These are phyloP conservation scores for Melopsittacus undulatus DNA, from an alignment of 2,797 vertebrate genomes.

Conservation along the genomic window DNA sequence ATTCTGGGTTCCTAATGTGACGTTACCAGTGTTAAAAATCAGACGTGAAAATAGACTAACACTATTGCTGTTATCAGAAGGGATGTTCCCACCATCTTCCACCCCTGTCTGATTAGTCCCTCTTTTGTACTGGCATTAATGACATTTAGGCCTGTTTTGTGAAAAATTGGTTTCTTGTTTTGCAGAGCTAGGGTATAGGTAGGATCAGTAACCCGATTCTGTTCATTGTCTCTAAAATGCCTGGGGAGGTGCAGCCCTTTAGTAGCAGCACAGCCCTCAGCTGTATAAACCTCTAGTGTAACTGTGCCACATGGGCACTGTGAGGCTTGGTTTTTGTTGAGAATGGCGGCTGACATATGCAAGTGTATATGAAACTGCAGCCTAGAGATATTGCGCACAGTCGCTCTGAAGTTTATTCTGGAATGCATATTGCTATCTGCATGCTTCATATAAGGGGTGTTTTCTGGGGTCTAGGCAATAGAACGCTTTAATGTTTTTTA, in stretches of 20 bases:
- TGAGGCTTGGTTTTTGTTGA: background rate
- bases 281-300: background rate
- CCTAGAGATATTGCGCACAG: background rate
- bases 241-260: background rate
- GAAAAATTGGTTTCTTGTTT: background rate
- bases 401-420: background rate
- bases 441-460: background rate
- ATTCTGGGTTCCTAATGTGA: background rate
- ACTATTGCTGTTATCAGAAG: background rate
- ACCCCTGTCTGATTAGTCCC: background rate
- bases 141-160: background rate
- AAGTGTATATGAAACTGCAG: background rate
- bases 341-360: background rate
- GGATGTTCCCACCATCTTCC: background rate
- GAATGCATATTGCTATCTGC: background rate
- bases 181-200: background rate
- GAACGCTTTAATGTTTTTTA: background rate
- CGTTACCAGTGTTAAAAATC: background rate
- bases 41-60: background rate
- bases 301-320: accelerated
- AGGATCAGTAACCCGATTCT: background rate
- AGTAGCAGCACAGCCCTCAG: background rate
- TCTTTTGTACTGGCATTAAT: background rate
- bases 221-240: background rate
- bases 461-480: background rate